Conservation (phyloP, 2,113 vertebrate genomes). For the Osmerus eperlanus region DNA sequence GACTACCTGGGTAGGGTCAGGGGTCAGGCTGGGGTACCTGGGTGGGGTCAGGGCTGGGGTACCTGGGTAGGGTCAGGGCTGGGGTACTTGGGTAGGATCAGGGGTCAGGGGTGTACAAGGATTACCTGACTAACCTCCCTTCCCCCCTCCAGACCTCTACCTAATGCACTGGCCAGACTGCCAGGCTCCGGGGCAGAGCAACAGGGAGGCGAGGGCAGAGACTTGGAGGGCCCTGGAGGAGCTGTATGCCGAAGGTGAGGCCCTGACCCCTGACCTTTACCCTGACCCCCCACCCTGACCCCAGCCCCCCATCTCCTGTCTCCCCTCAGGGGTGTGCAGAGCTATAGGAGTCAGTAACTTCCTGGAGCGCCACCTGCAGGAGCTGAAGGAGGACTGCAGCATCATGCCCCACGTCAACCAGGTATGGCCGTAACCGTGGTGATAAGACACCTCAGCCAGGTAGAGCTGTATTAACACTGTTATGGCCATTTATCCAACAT, state of each 20-base stretch:
- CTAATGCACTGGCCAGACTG: constrained; percentile 77
- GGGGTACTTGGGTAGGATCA: constrained; percentile 49
- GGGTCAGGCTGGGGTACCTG: background rate
- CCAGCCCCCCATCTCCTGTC: constrained; percentile 3
- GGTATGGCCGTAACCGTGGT: constrained; percentile 43
- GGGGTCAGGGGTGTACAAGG: background rate
- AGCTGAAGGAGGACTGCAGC: constrained; percentile 75
- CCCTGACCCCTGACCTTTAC: background rate
- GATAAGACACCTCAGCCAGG: too few relatives aligned
- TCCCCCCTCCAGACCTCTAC: constrained; percentile 73
- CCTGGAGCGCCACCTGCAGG: constrained; percentile 75
- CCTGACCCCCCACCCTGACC: background rate
- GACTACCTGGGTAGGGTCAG: constrained; percentile 69
- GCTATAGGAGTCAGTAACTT: constrained; percentile 83
- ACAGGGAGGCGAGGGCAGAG: constrained; percentile 70
- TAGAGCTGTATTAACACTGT: too few relatives aligned
- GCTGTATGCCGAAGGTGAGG: constrained; percentile 67
- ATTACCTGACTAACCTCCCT: background rate
- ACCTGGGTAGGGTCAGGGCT: constrained; percentile 52
- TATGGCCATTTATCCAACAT: too few relatives aligned
- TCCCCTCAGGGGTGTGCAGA: constrained; percentile 68
- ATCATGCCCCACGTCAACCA: constrained; percentile 75
- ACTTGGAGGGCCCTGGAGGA: constrained; percentile 75
- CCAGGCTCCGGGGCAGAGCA: constrained; percentile 52
- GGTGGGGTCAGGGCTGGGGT: constrained; percentile 50